Percentiles rank a stretch among this genome's conserved stretches.
phyloP scores from a whole-genome alignment of 2,113 vertebrate species.

The Myocastor coypus region DNA sequence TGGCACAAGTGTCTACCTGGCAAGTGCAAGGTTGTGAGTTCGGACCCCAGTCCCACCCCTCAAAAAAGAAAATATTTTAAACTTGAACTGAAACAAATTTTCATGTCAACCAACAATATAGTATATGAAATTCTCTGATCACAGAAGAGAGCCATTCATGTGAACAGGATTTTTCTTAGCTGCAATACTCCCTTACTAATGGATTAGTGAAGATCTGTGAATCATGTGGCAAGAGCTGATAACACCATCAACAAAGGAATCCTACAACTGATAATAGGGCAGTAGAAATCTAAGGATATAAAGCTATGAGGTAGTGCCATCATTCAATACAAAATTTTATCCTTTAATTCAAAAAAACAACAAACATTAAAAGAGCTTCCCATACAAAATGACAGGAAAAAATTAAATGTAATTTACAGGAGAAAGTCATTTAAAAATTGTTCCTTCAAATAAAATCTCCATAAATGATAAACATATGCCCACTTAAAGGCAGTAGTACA shows the following conservation, averaged over 20 bases:
- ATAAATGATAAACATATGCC: conserved; percentile 27
- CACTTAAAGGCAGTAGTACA: neutral
- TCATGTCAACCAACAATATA: neutral
- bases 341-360: conserved; percentile 38
- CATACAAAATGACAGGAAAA: conserved; percentile 21
- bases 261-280: neutral
- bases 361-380: conserved; percentile 12
- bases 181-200: neutral
- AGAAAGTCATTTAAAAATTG: conserved; percentile 35
- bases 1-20: no score
- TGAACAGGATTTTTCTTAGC: neutral
- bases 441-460: neutral
- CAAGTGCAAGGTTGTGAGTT: no score
- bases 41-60: no score
- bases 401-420: neutral
- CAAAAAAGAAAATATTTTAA: neutral
- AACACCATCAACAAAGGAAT: neutral
- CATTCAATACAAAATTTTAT: conserved; percentile 27
- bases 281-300: neutral
- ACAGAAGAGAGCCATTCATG: neutral
- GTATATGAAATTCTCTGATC: neutral
- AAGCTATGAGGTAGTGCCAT: neutral
- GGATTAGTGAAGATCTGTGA: neutral
- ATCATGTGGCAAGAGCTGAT: neutral
- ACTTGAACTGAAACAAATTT: conserved; percentile 53